Base-by-base conservation (phyloP, 1,140 invertebrate genomes). In the Stratiolaelaps scimitus region DNA sequence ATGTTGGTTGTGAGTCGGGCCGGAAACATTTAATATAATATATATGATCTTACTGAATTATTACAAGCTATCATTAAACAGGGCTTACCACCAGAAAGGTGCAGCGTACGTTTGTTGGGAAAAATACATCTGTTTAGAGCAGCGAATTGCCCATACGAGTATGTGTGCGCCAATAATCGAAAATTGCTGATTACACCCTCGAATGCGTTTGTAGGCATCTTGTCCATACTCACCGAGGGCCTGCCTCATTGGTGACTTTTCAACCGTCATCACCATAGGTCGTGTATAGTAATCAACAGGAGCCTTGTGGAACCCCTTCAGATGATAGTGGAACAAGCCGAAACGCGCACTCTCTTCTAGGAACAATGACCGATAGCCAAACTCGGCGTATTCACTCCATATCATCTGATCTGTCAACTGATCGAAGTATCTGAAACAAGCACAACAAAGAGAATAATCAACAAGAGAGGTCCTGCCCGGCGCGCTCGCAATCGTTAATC, bases 291-390 rank as follows among this genome's bases (percentile, higher is more conserved):
- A 60, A 34, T 60, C 53, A 23, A 34, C 53, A 6, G 53, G 53
- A 5, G 53, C 34, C 10, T 34, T 60, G 17, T 60, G 26, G 23
- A 60, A 60, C 17, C 53, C 53, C 26, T 60, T 60, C 15, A 60
- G 23, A 60, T 60, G 53, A 34, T 60, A 60, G 26, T 60, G 53
- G 53, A 29, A 60, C 13, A 60, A 23, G 26, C 53, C 53, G 10
- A 60, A 60, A 26, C 15, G 34, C 15, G 53, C 26, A 60, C 53
- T 60, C 53, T 60, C 53, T 34, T 60, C 53, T 4, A 60, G 23
- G 20, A 60, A 60, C 53, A 60, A 10, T 13, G 53, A 60, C 1
- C 53, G 53, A 26, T 60, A 60, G 17, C 53, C 53, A 23, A 60
- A 26, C 13, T 60, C 53, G 13, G 26, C 34, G 23, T 20, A 60